Conservation (phyloP, 2,797 vertebrate genomes). For the Bothrops alternatus region DNA sequence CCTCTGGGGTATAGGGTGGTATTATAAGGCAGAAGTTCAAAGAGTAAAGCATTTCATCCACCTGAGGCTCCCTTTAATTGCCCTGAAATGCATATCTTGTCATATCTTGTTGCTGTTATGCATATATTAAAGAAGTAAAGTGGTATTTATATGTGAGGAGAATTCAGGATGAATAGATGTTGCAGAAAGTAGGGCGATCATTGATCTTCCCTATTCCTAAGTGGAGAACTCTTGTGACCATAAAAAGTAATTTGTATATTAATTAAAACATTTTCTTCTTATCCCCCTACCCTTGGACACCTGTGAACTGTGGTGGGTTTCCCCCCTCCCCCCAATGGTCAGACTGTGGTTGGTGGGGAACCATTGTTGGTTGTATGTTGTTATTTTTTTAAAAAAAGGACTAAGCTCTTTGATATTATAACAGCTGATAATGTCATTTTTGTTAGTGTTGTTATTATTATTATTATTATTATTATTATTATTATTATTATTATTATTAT, state of each 20-base stretch:
- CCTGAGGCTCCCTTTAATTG: constrained; percentile 55
- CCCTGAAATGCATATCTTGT: constrained; percentile 44
- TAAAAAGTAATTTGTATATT: constrained; percentile 64
- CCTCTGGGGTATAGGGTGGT: neutral
- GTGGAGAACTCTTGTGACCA: constrained; percentile 46
- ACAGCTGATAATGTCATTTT: constrained; percentile 78
- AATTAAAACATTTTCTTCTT: constrained; percentile 57
- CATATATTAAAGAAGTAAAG: constrained; percentile 44
- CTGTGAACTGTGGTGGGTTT: constrained; percentile 50
- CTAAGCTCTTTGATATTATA: constrained; percentile 76
- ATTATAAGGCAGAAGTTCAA: constrained; percentile 37
- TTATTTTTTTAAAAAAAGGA: constrained; percentile 69
- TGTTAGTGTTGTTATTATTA: constrained; percentile 82
- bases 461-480: too few relatives aligned
- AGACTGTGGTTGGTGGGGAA: constrained; percentile 73
- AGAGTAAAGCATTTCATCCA: constrained; percentile 36
- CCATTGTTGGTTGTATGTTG: constrained; percentile 75
- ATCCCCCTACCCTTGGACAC: neutral
- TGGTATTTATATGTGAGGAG: constrained; percentile 54
- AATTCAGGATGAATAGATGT: constrained; percentile 21
- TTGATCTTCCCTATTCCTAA: neutral
- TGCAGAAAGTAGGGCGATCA: constrained; percentile 30
- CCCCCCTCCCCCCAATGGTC: constrained; percentile 49
- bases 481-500: too few relatives aligned
- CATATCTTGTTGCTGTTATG: constrained; percentile 20